Evolutionary conservation across 2,797 vertebrate species (phyloP).

Genomic region (Sebastiscus albofasciatus): DNA sequence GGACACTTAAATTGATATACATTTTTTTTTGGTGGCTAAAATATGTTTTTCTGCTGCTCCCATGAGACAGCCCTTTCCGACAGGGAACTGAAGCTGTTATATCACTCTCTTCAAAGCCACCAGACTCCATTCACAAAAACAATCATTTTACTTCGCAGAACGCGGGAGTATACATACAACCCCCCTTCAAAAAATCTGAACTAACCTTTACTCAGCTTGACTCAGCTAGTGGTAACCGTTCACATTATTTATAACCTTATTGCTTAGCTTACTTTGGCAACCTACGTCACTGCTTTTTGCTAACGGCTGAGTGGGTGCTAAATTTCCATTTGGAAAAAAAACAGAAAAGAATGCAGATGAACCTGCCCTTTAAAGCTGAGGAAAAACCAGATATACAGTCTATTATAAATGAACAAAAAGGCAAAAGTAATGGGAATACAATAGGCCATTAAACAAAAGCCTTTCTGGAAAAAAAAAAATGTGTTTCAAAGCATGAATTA

Average conservation of each 20-base stretch:
- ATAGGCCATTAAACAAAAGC: not conserved
- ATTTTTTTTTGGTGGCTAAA: too few relatives aligned
- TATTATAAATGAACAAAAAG: not conserved
- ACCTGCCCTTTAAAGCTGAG: fast-evolving
- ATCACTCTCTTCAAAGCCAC: too few relatives aligned
- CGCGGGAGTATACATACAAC: too few relatives aligned
- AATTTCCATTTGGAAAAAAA: not conserved
- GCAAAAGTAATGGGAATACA: not conserved
- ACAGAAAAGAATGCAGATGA: not conserved
- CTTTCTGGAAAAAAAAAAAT: constrained; percentile 28
- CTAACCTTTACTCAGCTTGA: not conserved
- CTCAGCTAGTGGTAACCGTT: not conserved
- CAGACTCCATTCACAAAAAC: too few relatives aligned
- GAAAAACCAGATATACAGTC: not conserved
- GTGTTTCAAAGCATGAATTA: constrained; percentile 27
- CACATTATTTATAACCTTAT: not conserved
- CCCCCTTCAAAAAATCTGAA: too few relatives aligned
- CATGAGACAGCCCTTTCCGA: too few relatives aligned
- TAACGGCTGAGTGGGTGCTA: not conserved
- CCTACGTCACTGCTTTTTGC: not conserved
- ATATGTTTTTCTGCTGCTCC: fast-evolving
- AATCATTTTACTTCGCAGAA: too few relatives aligned
- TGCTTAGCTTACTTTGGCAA: not conserved
- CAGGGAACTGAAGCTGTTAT: too few relatives aligned
- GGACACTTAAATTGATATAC: fast-evolving